A percentile compares a stretch with the other conserved stretches of the same genome.
These are phyloP conservation scores for Bombycilla garrulus DNA, from an alignment of 2,113 vertebrate species.

Conservation along the genomic window DNA sequence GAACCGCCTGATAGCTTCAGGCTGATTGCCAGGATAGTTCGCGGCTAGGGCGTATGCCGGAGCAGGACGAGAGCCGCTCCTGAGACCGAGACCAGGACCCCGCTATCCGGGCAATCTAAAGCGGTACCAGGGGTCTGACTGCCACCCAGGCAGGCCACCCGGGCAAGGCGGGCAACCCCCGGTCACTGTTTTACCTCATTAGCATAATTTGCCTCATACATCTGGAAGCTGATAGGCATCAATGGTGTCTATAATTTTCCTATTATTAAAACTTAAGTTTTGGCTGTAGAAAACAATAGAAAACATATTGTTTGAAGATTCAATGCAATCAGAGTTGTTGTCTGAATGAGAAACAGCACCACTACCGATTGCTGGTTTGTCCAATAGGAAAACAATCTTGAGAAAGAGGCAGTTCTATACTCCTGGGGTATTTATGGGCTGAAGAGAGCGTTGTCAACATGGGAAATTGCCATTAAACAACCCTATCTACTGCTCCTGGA, in stretches of 20 bases:
- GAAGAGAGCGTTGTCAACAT: background rate
- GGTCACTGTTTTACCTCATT: too few relatives aligned
- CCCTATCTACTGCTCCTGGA: background rate
- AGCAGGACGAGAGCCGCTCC: too few relatives aligned
- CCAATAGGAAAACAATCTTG: background rate
- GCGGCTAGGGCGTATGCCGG: too few relatives aligned
- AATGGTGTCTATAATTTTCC: background rate
- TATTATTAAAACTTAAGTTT: background rate
- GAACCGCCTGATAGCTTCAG: too few relatives aligned
- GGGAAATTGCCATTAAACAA: background rate
- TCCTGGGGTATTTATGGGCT: background rate
- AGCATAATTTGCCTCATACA: background rate
- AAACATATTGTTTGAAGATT: background rate
- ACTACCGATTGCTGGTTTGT: background rate
- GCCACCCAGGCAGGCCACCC: too few relatives aligned
- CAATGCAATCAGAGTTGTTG: background rate
- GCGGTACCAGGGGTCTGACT: too few relatives aligned
- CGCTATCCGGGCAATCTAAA: too few relatives aligned
- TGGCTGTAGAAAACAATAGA: background rate
- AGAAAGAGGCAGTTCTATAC: background rate
- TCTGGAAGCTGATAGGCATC: background rate
- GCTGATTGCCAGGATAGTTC: too few relatives aligned
- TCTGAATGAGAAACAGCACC: background rate
- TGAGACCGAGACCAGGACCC: too few relatives aligned
- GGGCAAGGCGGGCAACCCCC: too few relatives aligned